A percentile compares a stretch with the other conserved stretches of the same genome.
phyloP scores from a whole-genome alignment of 2,113 vertebrate genomes.

The Bubo bubo region DNA sequence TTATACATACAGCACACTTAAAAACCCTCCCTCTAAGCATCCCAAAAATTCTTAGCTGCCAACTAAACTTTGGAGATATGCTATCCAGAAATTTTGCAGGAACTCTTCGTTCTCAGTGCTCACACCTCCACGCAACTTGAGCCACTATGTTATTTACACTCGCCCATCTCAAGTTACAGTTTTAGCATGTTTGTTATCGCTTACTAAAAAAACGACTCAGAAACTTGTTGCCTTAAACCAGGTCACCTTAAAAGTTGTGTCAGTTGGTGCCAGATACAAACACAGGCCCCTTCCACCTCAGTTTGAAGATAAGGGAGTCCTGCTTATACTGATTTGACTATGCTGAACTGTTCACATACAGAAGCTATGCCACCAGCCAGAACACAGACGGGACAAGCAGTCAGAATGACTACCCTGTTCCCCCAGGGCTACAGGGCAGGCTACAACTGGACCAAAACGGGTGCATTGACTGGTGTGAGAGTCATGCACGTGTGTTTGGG shows the following conservation, averaged over 20 bases:
- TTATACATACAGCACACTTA: not conserved
- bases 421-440: not conserved
- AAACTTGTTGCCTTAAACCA: not conserved
- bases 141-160: not conserved
- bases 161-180: not conserved
- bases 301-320: not conserved
- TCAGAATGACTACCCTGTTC: not conserved
- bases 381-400: accelerated
- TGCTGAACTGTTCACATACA: not conserved
- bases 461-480: accelerated
- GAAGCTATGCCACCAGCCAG: not conserved
- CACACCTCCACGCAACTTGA: not conserved
- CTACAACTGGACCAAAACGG: accelerated
- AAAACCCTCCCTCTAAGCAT: not conserved
- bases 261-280: not conserved
- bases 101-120: not conserved
- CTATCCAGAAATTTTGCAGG: not conserved
- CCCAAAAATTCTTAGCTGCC: not conserved
- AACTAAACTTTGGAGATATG: not conserved
- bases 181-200: not conserved
- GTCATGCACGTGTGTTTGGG: not conserved
- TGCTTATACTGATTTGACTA: not conserved
- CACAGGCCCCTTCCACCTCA: not conserved
- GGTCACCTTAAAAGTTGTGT: not conserved
- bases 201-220: not conserved